Conservation (phyloP, 2,888 invertebrate genomes). For the Notocelia uddmanniana region DNA sequence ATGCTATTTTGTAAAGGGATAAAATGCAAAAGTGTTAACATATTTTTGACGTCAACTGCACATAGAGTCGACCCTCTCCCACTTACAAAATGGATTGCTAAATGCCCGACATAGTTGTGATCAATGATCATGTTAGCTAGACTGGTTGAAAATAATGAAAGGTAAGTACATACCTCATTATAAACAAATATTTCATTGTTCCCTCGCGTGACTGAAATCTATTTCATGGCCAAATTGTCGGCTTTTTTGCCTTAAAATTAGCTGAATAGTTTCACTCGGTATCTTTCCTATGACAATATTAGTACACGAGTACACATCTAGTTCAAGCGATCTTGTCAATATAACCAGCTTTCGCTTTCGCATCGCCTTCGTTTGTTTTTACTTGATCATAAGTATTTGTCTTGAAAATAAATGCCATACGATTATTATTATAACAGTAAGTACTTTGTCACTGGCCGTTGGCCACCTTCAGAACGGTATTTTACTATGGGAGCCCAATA, state of each 20-base stretch:
- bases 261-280: slow-evolving; percentile 55
- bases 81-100: no score
- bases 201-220: slow-evolving; percentile 15
- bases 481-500: no score
- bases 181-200: neutral
- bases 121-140: neutral
- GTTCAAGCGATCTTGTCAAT: slow-evolving; percentile 59
- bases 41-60: no score
- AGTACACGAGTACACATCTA: slow-evolving; percentile 56
- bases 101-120: no score
- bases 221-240: neutral
- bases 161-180: no score
- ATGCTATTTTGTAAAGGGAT: no score
- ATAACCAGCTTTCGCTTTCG: slow-evolving; percentile 65
- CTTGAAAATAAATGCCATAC: no score
- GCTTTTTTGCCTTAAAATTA: slow-evolving; percentile 42
- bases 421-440: no score
- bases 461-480: no score
- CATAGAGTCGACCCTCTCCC: no score
- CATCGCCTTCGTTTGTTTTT: slow-evolving; percentile 56
- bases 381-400: slow-evolving; percentile 40
- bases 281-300: slow-evolving; percentile 52
- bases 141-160: neutral
- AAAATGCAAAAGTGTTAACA: no score
- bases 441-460: no score